These are phyloP conservation scores for Glyptemys insculpta DNA, from an alignment of 2,797 vertebrate species.

Conservation along the genomic window DNA sequence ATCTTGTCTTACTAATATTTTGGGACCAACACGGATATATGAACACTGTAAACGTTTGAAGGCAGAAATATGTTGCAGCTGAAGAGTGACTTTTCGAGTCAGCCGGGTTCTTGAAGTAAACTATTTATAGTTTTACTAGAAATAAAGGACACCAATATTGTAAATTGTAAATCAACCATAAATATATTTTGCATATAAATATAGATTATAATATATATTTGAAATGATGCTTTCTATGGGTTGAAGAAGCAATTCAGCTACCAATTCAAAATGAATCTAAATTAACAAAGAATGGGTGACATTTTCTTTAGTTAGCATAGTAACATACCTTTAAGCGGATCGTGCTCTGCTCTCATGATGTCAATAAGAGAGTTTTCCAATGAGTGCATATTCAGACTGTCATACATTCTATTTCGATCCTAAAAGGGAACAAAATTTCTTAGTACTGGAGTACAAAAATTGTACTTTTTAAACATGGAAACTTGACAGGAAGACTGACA, in stretches of 20 bases:
- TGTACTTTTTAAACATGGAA: conserved; percentile 39
- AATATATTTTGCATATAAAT: conserved; percentile 6
- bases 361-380: conserved; percentile 99
- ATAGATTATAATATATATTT: neutral
- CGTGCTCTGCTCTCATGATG: conserved; percentile 99
- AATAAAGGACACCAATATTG: neutral
- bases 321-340: conserved; percentile 95
- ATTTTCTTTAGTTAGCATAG: conserved; percentile 58
- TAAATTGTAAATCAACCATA: neutral
- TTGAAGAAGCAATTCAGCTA: neutral
- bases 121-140: neutral
- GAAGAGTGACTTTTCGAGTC: neutral
- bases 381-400: conserved; percentile 99
- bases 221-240: neutral
- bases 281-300: conserved; percentile 62
- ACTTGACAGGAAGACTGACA: conserved; percentile 25
- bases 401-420: conserved; percentile 98
- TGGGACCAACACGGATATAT: neutral
- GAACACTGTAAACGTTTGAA: neutral
- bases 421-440: conserved; percentile 81
- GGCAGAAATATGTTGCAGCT: neutral
- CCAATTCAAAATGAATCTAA: conserved; percentile 33
- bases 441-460: conserved; percentile 53
- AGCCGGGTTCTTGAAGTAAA: neutral
- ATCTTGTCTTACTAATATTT: neutral